phyloP scores from a whole-genome alignment of 2,797 vertebrate genomes.

The Cyclura pinguis region DNA sequence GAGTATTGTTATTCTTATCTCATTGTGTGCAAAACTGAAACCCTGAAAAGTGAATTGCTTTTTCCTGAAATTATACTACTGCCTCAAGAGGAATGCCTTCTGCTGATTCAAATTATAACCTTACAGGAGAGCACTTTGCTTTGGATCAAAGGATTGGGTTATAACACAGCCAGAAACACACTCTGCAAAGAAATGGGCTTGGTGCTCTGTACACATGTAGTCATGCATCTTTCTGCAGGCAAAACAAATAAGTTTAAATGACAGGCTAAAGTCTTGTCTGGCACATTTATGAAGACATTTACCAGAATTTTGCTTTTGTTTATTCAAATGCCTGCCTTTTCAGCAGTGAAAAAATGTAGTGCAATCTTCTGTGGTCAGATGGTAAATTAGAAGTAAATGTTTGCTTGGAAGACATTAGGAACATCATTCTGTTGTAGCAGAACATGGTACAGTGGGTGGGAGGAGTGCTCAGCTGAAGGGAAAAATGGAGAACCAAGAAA shows the following conservation, averaged over 20 bases:
- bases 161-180: not conserved
- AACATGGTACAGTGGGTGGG: not conserved
- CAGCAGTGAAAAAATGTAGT: not conserved
- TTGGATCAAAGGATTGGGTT: conserved; percentile 11
- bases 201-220: not conserved
- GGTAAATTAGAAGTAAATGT: not conserved
- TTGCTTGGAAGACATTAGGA: not conserved
- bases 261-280: not conserved
- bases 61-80: conserved; percentile 1
- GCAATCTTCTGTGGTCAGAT: conserved; percentile 10
- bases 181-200: not conserved
- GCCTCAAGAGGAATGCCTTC: not conserved
- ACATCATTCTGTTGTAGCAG: not conserved
- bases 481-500: not conserved
- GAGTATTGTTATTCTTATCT: conserved; percentile 2
- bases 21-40: not conserved
- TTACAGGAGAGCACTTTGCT: not conserved
- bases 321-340: not conserved
- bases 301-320: not conserved
- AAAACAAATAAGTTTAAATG: conserved; percentile 16
- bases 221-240: not conserved
- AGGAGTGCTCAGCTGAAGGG: not conserved
- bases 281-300: not conserved
- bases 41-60: conserved; percentile 2
- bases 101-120: conserved; percentile 3